These are phyloP conservation scores for Tolypeutes matacus DNA, from an alignment of 2,797 vertebrate species.

Conservation along the genomic window DNA sequence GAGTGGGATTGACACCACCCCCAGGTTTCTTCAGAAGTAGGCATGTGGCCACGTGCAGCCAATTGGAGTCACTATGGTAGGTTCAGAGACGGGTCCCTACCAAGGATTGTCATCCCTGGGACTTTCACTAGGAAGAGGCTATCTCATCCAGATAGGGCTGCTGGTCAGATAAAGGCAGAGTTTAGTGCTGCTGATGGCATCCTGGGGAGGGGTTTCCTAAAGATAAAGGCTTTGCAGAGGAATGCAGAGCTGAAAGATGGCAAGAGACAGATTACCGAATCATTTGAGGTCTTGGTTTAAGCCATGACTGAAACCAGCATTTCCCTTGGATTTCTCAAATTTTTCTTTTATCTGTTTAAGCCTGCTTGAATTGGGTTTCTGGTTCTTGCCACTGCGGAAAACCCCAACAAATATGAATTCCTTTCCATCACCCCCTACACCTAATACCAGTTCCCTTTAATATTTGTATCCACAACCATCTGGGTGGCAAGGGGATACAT, in stretches of 20 bases:
- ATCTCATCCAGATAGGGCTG: not conserved
- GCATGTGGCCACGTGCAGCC: not conserved
- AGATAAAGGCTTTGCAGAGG: not conserved
- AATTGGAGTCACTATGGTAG: not conserved
- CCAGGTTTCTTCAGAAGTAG: not conserved
- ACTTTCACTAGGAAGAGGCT: not conserved
- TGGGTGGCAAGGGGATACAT: rapidly evolving
- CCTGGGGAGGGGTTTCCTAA: not conserved
- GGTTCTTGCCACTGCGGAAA: not conserved
- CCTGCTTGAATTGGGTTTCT: constrained; percentile 23
- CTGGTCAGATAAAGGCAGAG: not conserved
- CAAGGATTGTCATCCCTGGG: not conserved
- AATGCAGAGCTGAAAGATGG: not conserved
- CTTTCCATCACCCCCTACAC: not conserved
- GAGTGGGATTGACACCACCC: not conserved
- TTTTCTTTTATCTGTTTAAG: constrained; percentile 25
- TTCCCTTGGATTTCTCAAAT: constrained; percentile 28
- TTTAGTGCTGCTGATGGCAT: not conserved
- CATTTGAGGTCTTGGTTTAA: constrained; percentile 14
- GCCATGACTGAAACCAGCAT: not conserved
- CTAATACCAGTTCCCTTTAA: not conserved
- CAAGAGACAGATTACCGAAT: not conserved
- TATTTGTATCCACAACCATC: not conserved
- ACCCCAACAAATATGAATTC: not conserved
- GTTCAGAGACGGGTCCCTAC: not conserved